These are phyloP conservation scores for Melitaea cinxia DNA, from an alignment of 1,140 invertebrate genomes.

Conservation along the genomic window DNA sequence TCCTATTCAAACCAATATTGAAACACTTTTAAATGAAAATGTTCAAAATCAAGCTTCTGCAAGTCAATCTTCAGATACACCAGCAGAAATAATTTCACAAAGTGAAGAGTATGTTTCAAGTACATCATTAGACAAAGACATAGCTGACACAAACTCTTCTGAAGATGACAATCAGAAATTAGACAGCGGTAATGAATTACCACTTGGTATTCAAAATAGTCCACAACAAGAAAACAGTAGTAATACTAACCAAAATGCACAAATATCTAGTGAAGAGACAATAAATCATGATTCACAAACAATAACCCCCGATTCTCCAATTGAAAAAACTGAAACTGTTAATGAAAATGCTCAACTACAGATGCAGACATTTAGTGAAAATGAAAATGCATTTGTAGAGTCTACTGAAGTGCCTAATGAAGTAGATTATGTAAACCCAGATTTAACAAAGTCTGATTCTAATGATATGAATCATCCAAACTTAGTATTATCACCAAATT, in stretches of 20 bases:
- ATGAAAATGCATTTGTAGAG: constrained; percentile 34
- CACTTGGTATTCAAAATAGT: not conserved
- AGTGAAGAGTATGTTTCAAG: not conserved
- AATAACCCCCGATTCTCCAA: not conserved
- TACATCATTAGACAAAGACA: not conserved
- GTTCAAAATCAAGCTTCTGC: not conserved
- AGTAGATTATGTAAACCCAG: constrained; percentile 35
- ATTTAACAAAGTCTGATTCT: constrained; percentile 27
- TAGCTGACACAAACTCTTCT: not conserved
- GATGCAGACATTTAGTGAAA: constrained; percentile 7
- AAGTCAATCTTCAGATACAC: not conserved
- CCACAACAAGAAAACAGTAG: not conserved
- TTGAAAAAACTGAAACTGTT: not conserved
- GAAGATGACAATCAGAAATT: not conserved
- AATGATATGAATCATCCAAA: constrained; percentile 40
- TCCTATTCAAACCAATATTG: constrained; percentile 13
- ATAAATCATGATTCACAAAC: not conserved
- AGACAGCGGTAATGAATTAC: not conserved
- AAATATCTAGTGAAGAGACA: not conserved
- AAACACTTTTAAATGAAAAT: constrained; percentile 22
- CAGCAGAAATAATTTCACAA: not conserved
- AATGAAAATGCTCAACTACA: not conserved
- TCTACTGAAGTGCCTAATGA: constrained; percentile 40
- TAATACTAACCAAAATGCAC: constrained; percentile 4
- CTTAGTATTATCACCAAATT: constrained; percentile 32